phyloP scores from a whole-genome alignment of 2,888 invertebrate species.

The Tridacna gigas region DNA sequence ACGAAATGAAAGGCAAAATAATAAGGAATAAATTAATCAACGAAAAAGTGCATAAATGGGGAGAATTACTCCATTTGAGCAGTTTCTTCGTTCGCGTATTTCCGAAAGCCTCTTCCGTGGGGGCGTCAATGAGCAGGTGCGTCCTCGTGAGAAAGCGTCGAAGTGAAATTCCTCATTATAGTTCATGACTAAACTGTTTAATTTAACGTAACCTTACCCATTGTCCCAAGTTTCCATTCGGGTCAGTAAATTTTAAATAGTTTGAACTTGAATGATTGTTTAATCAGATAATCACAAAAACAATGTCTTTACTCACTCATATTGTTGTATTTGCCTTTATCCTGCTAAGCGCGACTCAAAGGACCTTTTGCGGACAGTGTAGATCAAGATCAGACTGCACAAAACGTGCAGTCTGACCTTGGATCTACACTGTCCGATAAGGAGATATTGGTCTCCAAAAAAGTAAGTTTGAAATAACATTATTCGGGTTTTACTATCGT shows the following conservation, averaged over 20 bases:
- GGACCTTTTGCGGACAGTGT: background rate
- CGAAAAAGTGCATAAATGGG: too few species aligned
- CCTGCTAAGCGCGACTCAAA: background rate
- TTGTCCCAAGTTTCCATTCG: conserved; percentile 1
- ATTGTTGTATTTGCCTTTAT: background rate
- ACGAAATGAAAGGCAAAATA: too few species aligned
- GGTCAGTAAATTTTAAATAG: conserved; percentile 10
- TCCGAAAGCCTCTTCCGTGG: too few species aligned
- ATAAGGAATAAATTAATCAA: too few species aligned
- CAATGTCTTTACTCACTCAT: conserved; percentile 1
- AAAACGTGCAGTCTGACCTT: background rate
- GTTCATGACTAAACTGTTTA: background rate
- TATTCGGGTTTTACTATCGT: too few species aligned
- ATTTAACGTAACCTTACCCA: background rate
- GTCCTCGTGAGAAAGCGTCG: too few species aligned
- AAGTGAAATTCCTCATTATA: too few species aligned
- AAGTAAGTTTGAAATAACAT: too few species aligned
- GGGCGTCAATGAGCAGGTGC: too few species aligned
- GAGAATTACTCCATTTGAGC: too few species aligned
- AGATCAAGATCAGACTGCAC: background rate
- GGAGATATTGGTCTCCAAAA: too few species aligned
- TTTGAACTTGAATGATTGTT: conserved; percentile 2
- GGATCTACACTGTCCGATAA: background rate
- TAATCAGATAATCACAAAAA: conserved; percentile 14
- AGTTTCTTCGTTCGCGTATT: too few species aligned